These are phyloP conservation scores for Nemapogon koenigi DNA, from an alignment of 2,888 invertebrate species.

Conservation along the genomic window DNA sequence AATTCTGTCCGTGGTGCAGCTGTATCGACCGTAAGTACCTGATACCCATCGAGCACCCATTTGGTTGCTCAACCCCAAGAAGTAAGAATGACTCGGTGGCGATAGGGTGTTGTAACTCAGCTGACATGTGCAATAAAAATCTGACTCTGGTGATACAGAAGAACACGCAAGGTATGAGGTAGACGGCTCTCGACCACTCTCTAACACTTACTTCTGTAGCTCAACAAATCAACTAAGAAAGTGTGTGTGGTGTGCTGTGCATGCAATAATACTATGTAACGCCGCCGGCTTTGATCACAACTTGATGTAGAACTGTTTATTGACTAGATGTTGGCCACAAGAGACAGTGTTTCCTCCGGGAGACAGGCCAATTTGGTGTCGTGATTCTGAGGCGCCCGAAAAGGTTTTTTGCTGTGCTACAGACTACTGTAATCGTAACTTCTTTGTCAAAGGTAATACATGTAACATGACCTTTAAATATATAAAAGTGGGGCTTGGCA, in stretches of 20 bases:
- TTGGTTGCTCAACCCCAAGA: slow-evolving; percentile 81
- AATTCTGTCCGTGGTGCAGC: slow-evolving; percentile 69
- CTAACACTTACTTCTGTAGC: not conserved
- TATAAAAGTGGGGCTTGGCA: slow-evolving; percentile 3
- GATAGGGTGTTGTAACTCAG: slow-evolving; percentile 82
- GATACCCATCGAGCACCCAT: slow-evolving; percentile 81
- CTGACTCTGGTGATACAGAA: slow-evolving; percentile 73
- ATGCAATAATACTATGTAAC: not conserved
- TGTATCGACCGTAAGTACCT: slow-evolving; percentile 77
- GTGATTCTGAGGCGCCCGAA: slow-evolving; percentile 41
- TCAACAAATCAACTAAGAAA: not conserved
- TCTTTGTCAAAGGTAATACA: slow-evolving; percentile 35
- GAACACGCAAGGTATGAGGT: slow-evolving; percentile 71
- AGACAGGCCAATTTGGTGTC: slow-evolving; percentile 68
- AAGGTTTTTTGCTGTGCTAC: slow-evolving; percentile 68
- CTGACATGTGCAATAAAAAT: slow-evolving; percentile 76
- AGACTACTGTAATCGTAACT: slow-evolving; percentile 73
- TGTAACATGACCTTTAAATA: not conserved
- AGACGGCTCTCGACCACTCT: not conserved
- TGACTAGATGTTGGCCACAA: slow-evolving; percentile 68
- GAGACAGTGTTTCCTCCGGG: slow-evolving; percentile 66
- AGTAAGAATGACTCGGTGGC: slow-evolving; percentile 77
- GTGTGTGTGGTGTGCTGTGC: not conserved
- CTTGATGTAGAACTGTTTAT: slow-evolving; percentile 30
- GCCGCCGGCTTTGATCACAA: slow-evolving; percentile 56